Base-by-base conservation (phyloP, 1,140 invertebrate genomes). In the Drosophila cardini region DNA sequence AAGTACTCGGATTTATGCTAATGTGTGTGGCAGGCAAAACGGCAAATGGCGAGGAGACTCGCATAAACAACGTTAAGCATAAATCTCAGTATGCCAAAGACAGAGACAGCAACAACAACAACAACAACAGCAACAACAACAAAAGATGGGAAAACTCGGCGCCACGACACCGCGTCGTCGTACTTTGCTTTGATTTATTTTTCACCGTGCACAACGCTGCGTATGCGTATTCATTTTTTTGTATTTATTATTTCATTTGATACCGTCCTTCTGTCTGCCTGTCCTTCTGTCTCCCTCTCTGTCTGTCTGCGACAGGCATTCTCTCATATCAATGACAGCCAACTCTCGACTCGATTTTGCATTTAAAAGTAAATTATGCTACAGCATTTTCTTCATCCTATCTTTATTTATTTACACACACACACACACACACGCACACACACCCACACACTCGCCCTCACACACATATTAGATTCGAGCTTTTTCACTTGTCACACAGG, bases 301-400 rank as follows among this genome's bases (percentile, higher is more conserved):
- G 21, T 16, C 40, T 11, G 58, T 6, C 16, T 46, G 38, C 16
- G 50, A 58, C 76, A 76, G 73, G 74, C 69, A 26, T 16, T 13
- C 48, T 43, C 65, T 67, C 62, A 53, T 82, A 85, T 85, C 81
- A 85, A 85, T 85, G 83, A 78, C 82, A 86, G 75, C 64, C 64
- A 36, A 43, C 26, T 38, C 48, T 86, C 75, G 76, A 57, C 34
- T 85, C 81, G 81, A 80, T 85, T 86, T 86, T 83, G 71, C 79
- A 86, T 86, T 86, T 87, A 86, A 87, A 86, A 87, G 83, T 87
- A 71, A 87, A 86, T 86, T 86, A 87, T 87, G 57, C 67, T 40
- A 57, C 34, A 43, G 40, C 46, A 15, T 43, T 65, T 64, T 43
- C 57, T 62, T 70, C 67, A 83, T 42, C 38, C 48, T 46, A n/a